A percentile compares a stretch with the other conserved stretches of the same genome.
These are phyloP conservation scores for Anoura caudifer DNA, from an alignment of 2,113 vertebrate species.

Conservation along the genomic window DNA sequence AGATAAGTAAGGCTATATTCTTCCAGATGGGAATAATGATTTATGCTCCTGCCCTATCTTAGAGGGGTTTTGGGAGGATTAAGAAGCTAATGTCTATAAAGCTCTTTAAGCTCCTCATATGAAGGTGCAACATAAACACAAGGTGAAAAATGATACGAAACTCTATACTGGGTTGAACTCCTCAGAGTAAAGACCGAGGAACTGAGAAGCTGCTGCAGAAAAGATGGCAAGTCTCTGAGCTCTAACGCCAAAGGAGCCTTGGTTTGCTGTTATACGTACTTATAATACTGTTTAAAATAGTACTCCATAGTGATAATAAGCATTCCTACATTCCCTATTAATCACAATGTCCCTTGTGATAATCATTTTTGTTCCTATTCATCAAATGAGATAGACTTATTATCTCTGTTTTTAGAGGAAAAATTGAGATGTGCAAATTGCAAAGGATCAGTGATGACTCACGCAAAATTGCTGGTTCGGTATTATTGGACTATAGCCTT, in stretches of 20 bases:
- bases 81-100: conserved; percentile 69
- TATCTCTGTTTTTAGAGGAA: background rate
- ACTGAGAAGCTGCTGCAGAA: conserved; percentile 28
- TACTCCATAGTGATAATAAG: background rate
- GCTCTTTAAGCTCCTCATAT: conserved; percentile 58
- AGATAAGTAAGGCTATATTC: conserved; percentile 43
- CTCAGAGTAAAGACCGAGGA: background rate
- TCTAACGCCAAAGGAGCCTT: background rate
- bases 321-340: conserved; percentile 23
- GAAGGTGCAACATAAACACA: conserved; percentile 53
- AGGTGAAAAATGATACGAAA: conserved; percentile 51
- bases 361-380: conserved; percentile 11
- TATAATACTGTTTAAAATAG: conserved; percentile 18
- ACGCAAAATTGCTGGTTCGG: background rate
- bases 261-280: background rate
- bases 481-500: background rate
- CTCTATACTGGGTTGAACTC: background rate
- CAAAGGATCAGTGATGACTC: background rate
- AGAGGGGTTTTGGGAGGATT: conserved; percentile 61
- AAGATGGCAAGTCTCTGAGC: background rate
- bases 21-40: conserved; percentile 59
- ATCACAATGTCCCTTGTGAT: background rate
- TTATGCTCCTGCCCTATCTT: conserved; percentile 49
- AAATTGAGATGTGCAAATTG: background rate
- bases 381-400: background rate